These are phyloP conservation scores for Diplosoma virens DNA, from an alignment of 23 tunicate species.

Conservation along the genomic window DNA sequence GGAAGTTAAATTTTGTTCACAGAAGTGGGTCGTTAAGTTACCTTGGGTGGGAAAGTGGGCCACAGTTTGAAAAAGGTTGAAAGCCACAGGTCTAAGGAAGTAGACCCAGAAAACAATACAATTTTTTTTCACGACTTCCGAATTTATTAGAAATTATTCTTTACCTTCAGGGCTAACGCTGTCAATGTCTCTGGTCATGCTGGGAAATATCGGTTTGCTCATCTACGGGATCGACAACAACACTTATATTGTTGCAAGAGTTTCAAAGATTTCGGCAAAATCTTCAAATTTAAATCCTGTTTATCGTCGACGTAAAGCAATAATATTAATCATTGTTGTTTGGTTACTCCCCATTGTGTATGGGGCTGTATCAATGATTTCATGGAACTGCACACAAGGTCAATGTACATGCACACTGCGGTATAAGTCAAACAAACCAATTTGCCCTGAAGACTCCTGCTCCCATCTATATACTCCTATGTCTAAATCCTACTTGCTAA, in stretches of 20 bases:
- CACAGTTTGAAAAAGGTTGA: no score
- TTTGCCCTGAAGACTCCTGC: slow-evolving; percentile 54
- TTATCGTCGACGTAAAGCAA: slow-evolving; percentile 60
- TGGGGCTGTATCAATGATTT: slow-evolving; percentile 77
- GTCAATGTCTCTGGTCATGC: slow-evolving; percentile 62
- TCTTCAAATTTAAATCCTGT: slow-evolving; percentile 21
- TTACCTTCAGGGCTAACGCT: slow-evolving; percentile 68
- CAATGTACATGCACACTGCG: slow-evolving; percentile 70
- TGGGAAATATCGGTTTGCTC: slow-evolving; percentile 89
- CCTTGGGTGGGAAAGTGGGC: no score
- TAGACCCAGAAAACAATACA: no score
- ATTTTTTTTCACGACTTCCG: no score
- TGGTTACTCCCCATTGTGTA: slow-evolving; percentile 74
- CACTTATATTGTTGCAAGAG: slow-evolving; percentile 68
- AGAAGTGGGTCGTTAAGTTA: no score
- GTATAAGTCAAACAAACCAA: slow-evolving; percentile 38
- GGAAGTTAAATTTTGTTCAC: no score
- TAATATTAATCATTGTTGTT: slow-evolving; percentile 51
- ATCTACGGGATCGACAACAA: slow-evolving; percentile 89
- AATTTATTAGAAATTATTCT: no score
- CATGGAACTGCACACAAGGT: slow-evolving; percentile 75
- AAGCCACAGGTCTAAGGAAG: no score
- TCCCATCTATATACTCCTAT: slow-evolving; percentile 85
- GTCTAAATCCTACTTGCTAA: slow-evolving; percentile 79
- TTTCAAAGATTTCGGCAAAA: slow-evolving; percentile 5